Evolutionary conservation across 2,113 vertebrate species (phyloP), one percentile per base, ranked within the genome.

Genomic region (Rhynchopsitta pachyrhyncha): DNA sequence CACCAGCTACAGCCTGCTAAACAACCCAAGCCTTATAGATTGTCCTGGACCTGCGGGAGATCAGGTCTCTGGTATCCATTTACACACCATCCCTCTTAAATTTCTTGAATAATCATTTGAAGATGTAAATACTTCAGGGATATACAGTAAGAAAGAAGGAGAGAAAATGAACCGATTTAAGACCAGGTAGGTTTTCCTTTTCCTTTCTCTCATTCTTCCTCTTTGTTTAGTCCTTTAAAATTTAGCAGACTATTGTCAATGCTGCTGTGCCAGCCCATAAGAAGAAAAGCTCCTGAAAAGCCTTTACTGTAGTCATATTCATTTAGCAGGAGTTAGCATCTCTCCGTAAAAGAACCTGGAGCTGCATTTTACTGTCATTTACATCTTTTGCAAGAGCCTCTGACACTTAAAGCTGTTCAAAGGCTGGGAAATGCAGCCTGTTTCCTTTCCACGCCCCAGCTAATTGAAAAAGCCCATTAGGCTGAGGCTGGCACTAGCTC

Each of bases 381-480:
- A 5, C 14, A 35, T 42, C 22, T 60, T 84, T 78, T 18, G 13
- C 37, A 60, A 71, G 19, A 75, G 35, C 9, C 75, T 89, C 89
- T 87, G 62, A 49, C 39, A 87, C 80, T 7, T 23, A 35, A 50
- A 68, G 46, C 46, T 87, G 46, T 63, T 93, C 57, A 80, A 95
- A 95, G 75, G 42, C 59, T 71, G 57, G 28, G 49, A 88, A 73
- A 88, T 62, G 19, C 53, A 55, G 17, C 0, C 0, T 27, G 14
- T 59, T 87, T 68, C 35, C 49, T 88, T 88, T 77, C 79, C 78
- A 87, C 67, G 62, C 33, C 41, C 67, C 29, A 77, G 5, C 29
- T 89, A 91, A 82, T 42, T 79, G 44, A 19, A 35, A 71, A 91
- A 81, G 57, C 55, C 46, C 49, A 71, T 92, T 84, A 87, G 57